Evolutionary conservation across 2,888 invertebrate genomes (phyloP).

Genomic region (Arge pagana): DNA sequence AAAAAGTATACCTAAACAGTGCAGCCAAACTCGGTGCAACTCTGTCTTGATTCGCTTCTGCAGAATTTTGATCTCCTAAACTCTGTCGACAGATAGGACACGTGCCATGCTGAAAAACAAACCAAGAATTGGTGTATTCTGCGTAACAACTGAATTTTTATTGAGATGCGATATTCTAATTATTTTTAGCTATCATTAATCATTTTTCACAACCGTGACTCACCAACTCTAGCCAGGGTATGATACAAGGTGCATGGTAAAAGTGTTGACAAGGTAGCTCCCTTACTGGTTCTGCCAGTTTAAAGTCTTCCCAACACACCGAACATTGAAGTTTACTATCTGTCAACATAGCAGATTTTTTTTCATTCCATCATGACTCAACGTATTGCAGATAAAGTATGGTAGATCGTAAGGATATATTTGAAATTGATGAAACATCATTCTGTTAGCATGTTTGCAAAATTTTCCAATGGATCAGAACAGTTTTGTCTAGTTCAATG

Average conservation of each 20-base stretch:
- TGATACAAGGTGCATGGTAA: conserved; percentile 91
- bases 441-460: no score
- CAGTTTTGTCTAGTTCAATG: no score
- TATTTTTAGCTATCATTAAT: neutral
- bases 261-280: conserved; percentile 85
- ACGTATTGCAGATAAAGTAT: no score
- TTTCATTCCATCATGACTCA: no score
- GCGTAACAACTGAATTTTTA: conserved; percentile 8
- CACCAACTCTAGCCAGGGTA: conserved; percentile 91
- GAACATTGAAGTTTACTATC: conserved; percentile 84
- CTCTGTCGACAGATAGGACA: conserved; percentile 93
- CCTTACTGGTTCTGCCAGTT: conserved; percentile 73
- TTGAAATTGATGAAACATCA: no score
- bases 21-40: conserved; percentile 53
- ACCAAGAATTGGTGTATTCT: no score
- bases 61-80: conserved; percentile 62
- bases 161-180: neutral
- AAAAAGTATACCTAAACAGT: conserved; percentile 47
- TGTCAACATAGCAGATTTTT: conserved; percentile 49
- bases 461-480: no score
- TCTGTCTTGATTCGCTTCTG: conserved; percentile 53
- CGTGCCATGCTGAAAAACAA: conserved; percentile 85
- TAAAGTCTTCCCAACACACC: conserved; percentile 95
- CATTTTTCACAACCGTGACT: conserved; percentile 40
- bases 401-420: no score